Base-by-base conservation (phyloP, 37 sponge, comb jelly and placozoan genomes). In the Crambe crambe region DNA sequence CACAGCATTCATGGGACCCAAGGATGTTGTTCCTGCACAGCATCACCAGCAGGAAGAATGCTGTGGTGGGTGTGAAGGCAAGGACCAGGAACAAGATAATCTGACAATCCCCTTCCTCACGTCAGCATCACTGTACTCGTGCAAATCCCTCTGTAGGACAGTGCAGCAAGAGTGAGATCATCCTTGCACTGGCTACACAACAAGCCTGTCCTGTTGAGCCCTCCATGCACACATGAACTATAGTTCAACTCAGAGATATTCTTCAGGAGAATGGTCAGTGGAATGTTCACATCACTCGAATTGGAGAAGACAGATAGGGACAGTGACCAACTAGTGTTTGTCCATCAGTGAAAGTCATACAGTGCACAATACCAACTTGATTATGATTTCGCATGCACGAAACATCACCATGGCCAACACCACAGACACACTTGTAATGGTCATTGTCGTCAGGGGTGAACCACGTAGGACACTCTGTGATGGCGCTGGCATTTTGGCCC, bases 1-100 rank as follows among this genome's bases (percentile, higher is more conserved):
- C 44, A 81, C 85, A 0, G 90, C 40, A 62, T 80, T 85, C 27
- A 90, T 75, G 26, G 80, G 86, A 17, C 81, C 90, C 42, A 47
- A 40, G 21, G 83, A 56, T 2, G 73, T 58, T 22, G 57, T 80
- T 51, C 84, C 42, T 42, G 68, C 69, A 41, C 83, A 90, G 18
- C 37, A 90, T 43, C n/a, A 90, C 40, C 35, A 79, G 22, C 3
- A 79, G 39, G 56, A 90, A 70, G 40, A 90, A 59, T 0, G 80
- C 9, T 0, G 85, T 80, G 8, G 78, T 39, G 31, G 90, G 90
- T 1, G 76, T 18, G 57, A 76, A 76, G 8, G 74, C 56, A 20
- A 43, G 35, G 2, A 56, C 58, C 21, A 74, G 51, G 42, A 74
- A 74, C 56, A 56, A 32, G 21, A 74, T 18, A 22, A 41, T 22